Conservation (phyloP, 2,797 vertebrate species). For the Triplophysa bombifrons region DNA sequence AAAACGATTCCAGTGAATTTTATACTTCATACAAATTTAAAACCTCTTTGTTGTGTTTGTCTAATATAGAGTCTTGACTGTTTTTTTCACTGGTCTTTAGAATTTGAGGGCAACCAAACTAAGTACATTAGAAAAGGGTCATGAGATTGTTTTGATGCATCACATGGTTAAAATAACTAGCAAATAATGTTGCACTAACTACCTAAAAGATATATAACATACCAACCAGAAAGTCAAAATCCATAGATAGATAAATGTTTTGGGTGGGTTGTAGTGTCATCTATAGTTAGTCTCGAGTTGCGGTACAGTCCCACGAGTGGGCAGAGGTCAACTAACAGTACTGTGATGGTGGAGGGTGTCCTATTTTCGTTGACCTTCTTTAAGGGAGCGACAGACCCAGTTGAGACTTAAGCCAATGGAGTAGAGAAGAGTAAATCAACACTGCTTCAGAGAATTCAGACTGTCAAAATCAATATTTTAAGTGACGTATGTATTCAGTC, state of each 20-base stretch:
- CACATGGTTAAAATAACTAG: no score
- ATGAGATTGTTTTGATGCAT: no score
- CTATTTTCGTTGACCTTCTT: constrained; percentile 33
- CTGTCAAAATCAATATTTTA: constrained; percentile 28
- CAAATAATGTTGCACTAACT: no score
- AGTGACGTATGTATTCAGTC: constrained; percentile 23
- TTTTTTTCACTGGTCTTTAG: constrained; percentile 41
- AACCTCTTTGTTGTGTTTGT: not conserved
- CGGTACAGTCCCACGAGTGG: constrained; percentile 20
- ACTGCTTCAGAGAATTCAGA: constrained; percentile 17
- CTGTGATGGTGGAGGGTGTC: constrained; percentile 12
- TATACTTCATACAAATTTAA: not conserved
- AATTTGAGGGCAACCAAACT: constrained; percentile 40
- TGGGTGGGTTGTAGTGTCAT: not conserved
- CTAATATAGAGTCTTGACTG: constrained; percentile 28
- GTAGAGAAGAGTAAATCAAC: constrained; percentile 33
- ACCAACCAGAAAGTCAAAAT: not conserved
- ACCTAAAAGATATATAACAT: not conserved
- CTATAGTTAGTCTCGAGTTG: constrained; percentile 8
- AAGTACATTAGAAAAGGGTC: not conserved
- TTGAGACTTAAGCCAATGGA: not conserved
- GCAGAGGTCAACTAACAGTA: constrained; percentile 30
- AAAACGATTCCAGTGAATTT: not conserved
- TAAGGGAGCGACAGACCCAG: not conserved
- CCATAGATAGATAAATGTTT: not conserved